Base-by-base conservation (phyloP, 1,140 invertebrate genomes). In the Eumeta japonica region DNA sequence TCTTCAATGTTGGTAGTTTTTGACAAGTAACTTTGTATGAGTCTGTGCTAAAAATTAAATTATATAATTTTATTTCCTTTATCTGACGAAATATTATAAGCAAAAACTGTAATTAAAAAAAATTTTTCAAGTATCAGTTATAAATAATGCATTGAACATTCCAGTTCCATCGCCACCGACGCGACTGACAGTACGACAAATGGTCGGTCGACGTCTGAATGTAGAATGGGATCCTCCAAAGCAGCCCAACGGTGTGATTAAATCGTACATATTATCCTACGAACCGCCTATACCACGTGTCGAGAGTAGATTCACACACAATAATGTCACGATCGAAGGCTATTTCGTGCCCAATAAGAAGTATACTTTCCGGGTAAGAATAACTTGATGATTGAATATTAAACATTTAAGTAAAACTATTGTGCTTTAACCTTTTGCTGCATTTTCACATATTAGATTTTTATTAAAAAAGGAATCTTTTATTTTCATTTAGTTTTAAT, bases 361-460 rank as follows among this genome's bases (percentile, higher is more conserved):
- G 36, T 91, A 90, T 59, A 82, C 83, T 0, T 89, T 91, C 66
- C 88, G 85, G 84, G 86, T 87, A 61, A 72, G 68, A n/a, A n/a
- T n/a, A n/a, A n/a, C n/a, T n/a, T n/a, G n/a, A n/a, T n/a, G n/a
- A n/a, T n/a, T n/a, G n/a, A n/a, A n/a, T n/a, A n/a, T n/a, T n/a
- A n/a, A n/a, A n/a, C n/a, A n/a, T n/a, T n/a, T n/a, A n/a, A n/a
- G n/a, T n/a, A n/a, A n/a, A n/a, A n/a, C n/a, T n/a, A n/a, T n/a
- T n/a, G n/a, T n/a, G n/a, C n/a, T n/a, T n/a, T n/a, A n/a, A n/a
- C 5, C 20, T n/a, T 24, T 24, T 24, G n/a, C 5, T 24, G 20
- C 20, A 5, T 24, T 7, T 24, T 5, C 20, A 7, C 5, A 24
- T 24, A 24, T 7, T 7, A 5, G 20, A 24, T 24, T 24, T 24